Evolutionary conservation across 53 echinoderm and acorn worm species (phyloP).

Genomic region (Patiria pectinifera): DNA sequence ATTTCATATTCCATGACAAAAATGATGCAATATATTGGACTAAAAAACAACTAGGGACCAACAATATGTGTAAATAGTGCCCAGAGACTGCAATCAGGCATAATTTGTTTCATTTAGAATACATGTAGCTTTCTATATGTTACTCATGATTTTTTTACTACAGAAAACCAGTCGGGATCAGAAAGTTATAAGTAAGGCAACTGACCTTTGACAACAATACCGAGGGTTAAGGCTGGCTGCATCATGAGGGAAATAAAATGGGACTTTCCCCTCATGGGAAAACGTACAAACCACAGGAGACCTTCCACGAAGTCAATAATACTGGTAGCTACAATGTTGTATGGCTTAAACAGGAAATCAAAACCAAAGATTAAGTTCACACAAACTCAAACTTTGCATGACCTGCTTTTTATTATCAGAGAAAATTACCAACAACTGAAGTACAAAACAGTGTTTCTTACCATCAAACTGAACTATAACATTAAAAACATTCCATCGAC

Average conservation of each 20-base stretch:
- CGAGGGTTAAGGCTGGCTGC: not conserved
- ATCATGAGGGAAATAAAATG: not conserved
- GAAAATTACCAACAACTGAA: too few species aligned
- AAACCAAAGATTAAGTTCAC: not conserved
- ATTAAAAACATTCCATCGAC: too few species aligned
- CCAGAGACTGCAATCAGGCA: too few species aligned
- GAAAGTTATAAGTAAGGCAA: not conserved
- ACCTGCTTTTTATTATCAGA: too few species aligned
- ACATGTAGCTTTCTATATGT: too few species aligned
- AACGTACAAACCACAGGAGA: not conserved
- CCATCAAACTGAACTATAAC: too few species aligned
- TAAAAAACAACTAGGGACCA: too few species aligned
- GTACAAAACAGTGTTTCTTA: too few species aligned
- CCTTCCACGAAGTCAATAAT: not conserved
- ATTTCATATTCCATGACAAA: not conserved
- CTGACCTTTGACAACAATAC: not conserved
- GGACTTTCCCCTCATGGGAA: conserved; percentile 4
- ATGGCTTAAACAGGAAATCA: not conserved
- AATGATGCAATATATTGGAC: not conserved
- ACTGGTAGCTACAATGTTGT: not conserved
- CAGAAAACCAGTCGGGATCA: not conserved
- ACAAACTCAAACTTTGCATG: too few species aligned
- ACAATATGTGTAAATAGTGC: too few species aligned
- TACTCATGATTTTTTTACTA: too few species aligned
- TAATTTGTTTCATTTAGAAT: too few species aligned